These are phyloP conservation scores for Beaufortia kweichowensis DNA, from an alignment of 2,113 vertebrate species.

Conservation along the genomic window DNA sequence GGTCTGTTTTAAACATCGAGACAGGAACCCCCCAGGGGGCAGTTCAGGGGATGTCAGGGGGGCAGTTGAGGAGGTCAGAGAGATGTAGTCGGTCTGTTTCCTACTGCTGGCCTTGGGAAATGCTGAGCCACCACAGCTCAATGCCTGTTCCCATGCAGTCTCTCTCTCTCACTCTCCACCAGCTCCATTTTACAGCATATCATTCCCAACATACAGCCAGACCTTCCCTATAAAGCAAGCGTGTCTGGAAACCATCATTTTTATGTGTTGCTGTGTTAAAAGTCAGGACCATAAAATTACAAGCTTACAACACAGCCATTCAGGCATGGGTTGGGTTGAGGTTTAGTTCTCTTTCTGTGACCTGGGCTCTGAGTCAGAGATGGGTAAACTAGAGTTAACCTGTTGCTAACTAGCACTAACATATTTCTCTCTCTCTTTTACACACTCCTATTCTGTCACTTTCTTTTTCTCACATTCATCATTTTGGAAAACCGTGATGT, in stretches of 20 bases:
- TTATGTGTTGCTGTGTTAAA: constrained; percentile 52
- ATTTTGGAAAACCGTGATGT: constrained; percentile 37
- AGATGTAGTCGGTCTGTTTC: constrained; percentile 79
- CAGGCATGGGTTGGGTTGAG: constrained; percentile 37
- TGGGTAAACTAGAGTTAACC: not conserved
- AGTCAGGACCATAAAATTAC: constrained; percentile 45
- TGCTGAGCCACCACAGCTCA: constrained; percentile 71
- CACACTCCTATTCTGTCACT: too few relatives aligned
- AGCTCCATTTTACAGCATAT: constrained; percentile 34
- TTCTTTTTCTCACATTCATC: constrained; percentile 22
- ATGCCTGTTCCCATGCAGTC: constrained; percentile 69
- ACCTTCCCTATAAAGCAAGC: constrained; percentile 53
- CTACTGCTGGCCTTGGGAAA: constrained; percentile 80
- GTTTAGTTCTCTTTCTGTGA: not conserved
- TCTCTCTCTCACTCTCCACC: constrained; percentile 18
- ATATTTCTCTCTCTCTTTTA: constrained; percentile 1
- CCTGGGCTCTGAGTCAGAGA: not conserved
- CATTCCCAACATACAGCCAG: constrained; percentile 38
- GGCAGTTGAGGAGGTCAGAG: constrained; percentile 65
- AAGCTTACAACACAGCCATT: constrained; percentile 43
- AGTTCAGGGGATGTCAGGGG: constrained; percentile 71
- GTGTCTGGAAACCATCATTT: constrained; percentile 62
- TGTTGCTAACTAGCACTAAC: constrained; percentile 13
- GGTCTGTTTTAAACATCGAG: constrained; percentile 81
- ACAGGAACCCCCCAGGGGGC: constrained; percentile 73